Evolutionary conservation across 2,888 invertebrate species (phyloP).

Genomic region (Neoaliturus tenellus): DNA sequence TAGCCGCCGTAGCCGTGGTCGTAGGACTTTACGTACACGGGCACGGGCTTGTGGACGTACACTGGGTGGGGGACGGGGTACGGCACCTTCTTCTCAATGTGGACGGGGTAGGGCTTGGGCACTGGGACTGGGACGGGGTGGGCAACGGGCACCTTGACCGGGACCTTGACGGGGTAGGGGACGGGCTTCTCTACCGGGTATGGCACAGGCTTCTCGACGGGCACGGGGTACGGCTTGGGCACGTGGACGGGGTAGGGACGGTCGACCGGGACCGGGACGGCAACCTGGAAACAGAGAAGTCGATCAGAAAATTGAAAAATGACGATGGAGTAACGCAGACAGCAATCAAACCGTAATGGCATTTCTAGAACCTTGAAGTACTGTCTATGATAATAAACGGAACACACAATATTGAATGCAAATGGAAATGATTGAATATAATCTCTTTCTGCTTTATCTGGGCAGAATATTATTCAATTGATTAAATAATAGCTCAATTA

Average conservation of each 20-base stretch:
- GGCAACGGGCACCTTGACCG: constrained; percentile 65
- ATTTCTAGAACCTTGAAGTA: too few species aligned
- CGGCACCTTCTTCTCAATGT: constrained; percentile 75
- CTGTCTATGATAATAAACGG: too few species aligned
- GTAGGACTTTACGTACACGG: constrained; percentile 70
- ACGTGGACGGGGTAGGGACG: constrained; percentile 67
- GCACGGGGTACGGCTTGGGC: constrained; percentile 68
- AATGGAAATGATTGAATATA: too few species aligned
- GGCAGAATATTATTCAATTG: too few species aligned
- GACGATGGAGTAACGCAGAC: too few species aligned
- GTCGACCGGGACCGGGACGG: constrained; percentile 67
- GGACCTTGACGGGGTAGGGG: constrained; percentile 69
- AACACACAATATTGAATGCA: too few species aligned
- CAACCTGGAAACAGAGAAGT: constrained; percentile 61
- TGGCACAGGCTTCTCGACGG: constrained; percentile 67
- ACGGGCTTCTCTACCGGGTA: constrained; percentile 70
- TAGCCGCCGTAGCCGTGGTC: constrained; percentile 66
- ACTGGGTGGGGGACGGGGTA: constrained; percentile 77
- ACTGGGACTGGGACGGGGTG: constrained; percentile 69
- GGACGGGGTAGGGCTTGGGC: constrained; percentile 71
- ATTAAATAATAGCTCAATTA: too few species aligned
- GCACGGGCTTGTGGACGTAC: constrained; percentile 76
- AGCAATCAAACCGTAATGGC: too few species aligned
- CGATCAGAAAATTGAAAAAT: too few species aligned
- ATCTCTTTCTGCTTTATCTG: too few species aligned